Conservation (phyloP, 2,113 vertebrate genomes). For the Arenaria interpres region DNA sequence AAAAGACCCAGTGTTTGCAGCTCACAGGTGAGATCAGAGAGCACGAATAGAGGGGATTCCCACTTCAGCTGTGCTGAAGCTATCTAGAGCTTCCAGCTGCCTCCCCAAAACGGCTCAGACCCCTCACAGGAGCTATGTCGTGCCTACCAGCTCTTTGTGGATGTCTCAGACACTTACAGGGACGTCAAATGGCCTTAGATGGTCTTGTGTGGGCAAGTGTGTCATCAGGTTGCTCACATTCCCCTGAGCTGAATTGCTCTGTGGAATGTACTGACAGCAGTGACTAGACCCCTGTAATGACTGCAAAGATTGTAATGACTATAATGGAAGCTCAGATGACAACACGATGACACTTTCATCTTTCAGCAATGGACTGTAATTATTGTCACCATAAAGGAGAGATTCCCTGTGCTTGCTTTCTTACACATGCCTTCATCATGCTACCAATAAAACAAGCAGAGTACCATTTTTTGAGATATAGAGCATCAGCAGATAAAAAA, state of each 20-base stretch:
- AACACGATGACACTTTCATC: not conserved
- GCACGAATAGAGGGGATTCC: not conserved
- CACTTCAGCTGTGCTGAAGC: not conserved
- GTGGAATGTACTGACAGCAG: not conserved
- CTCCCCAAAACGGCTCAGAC: not conserved
- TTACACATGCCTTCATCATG: not conserved
- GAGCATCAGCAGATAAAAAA: not conserved
- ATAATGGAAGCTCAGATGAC: not conserved
- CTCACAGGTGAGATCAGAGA: not conserved
- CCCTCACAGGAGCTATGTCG: not conserved
- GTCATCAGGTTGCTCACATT: not conserved
- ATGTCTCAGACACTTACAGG: not conserved
- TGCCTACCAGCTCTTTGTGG: fast-evolving
- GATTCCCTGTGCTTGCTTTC: not conserved
- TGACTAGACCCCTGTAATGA: not conserved
- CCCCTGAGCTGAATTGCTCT: not conserved
- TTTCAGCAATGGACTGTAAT: not conserved
- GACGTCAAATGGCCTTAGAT: not conserved
- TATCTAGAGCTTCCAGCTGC: not conserved
- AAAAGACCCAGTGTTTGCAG: not conserved
- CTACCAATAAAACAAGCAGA: not conserved
- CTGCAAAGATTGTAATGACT: not conserved
- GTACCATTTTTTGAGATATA: not conserved
- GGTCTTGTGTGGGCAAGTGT: not conserved
- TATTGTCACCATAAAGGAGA: not conserved